Conservation (phyloP, 2,888 invertebrate species). For the Didymodactylos carnosus region DNA sequence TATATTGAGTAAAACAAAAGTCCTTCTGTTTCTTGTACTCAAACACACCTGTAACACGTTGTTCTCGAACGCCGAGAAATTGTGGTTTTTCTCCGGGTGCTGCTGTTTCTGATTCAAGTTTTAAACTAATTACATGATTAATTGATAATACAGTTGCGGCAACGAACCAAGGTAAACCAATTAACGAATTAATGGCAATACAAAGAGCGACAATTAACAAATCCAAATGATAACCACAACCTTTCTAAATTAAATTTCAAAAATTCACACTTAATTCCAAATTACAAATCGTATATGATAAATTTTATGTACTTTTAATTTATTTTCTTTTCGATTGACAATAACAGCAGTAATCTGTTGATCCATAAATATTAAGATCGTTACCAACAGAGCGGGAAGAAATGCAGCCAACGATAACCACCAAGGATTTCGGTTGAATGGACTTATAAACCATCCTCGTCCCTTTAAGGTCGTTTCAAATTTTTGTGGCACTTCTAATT, state of each 20-base stretch:
- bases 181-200: constrained; percentile 64
- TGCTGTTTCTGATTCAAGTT: constrained; percentile 16
- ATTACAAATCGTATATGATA: not conserved
- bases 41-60: constrained; percentile 18
- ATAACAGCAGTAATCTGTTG: constrained; percentile 98
- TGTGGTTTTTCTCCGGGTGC: constrained; percentile 18
- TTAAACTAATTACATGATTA: constrained; percentile 18
- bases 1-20: no score
- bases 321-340: constrained; percentile 90
- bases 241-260: constrained; percentile 52
- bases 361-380: constrained; percentile 96
- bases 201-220: constrained; percentile 65
- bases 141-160: constrained; percentile 18
- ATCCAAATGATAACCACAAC: constrained; percentile 85
- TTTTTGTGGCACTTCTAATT: constrained; percentile 57
- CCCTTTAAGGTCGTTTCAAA: constrained; percentile 36
- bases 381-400: constrained; percentile 73
- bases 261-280: not conserved
- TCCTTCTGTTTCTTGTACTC: no score
- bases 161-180: constrained; percentile 42
- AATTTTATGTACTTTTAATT: constrained; percentile 49
- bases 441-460: constrained; percentile 26
- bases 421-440: constrained; percentile 19
- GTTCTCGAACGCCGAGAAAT: constrained; percentile 15
- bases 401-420: constrained; percentile 47